These are phyloP conservation scores for Microctonus aethiopoides DNA, from an alignment of 2,888 invertebrate species.

Conservation along the genomic window DNA sequence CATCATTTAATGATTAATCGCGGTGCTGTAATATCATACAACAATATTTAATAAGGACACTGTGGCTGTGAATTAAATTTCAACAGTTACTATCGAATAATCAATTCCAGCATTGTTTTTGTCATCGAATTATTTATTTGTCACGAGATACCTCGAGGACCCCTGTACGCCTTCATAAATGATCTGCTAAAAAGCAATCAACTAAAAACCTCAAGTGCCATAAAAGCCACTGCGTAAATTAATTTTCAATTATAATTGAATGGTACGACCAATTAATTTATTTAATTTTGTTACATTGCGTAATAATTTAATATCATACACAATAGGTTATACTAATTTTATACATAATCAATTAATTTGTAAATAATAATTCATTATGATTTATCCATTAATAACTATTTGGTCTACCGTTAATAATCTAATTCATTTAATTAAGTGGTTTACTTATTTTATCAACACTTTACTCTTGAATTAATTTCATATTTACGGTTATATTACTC, in stretches of 20 bases:
- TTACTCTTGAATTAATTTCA: neutral
- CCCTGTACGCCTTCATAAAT: conserved; percentile 38
- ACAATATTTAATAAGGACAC: conserved; percentile 1
- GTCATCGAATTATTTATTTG: conserved; percentile 41
- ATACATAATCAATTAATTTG: neutral
- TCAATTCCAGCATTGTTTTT: conserved; percentile 24
- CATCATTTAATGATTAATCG: conserved; percentile 31
- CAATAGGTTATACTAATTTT: conserved; percentile 38
- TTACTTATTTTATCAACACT: neutral
- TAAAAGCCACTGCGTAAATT: conserved; percentile 37
- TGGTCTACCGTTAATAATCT: neutral
- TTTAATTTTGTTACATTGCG: conserved; percentile 38
- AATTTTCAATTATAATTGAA: conserved; percentile 42
- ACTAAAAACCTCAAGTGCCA: conserved; percentile 41
- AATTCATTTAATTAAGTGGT: conserved; percentile 1
- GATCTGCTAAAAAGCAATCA: conserved; percentile 39
- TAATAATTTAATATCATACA: conserved; percentile 33
- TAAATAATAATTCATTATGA: neutral
- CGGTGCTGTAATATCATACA: conserved; percentile 17
- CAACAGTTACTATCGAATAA: neutral
- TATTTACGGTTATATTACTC: neutral
- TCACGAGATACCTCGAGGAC: conserved; percentile 35
- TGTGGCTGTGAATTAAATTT: conserved; percentile 18
- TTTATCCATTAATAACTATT: neutral
- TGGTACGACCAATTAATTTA: conserved; percentile 42